phyloP scores from a whole-genome alignment of 2,113 vertebrate species.

The Poicephalus meyeri region DNA sequence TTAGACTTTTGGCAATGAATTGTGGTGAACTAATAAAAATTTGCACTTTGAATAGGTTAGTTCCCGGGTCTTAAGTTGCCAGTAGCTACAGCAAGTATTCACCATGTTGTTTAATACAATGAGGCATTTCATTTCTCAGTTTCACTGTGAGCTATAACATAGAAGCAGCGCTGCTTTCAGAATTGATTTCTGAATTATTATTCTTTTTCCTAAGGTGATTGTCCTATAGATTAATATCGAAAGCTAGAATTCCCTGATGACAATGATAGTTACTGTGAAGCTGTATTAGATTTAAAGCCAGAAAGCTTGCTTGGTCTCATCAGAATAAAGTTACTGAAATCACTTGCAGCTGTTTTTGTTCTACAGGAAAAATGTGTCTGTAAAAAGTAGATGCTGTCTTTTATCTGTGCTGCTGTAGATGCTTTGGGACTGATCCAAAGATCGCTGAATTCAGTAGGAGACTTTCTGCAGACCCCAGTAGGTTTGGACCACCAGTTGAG shows the following conservation, averaged over 20 bases:
- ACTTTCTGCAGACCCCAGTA: neutral
- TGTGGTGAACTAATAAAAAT: neutral
- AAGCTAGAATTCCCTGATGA: neutral
- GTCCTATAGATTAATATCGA: neutral
- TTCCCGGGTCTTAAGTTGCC: neutral
- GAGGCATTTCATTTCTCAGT: neutral
- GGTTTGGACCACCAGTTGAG: neutral
- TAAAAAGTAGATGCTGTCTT: neutral
- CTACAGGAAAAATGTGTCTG: neutral
- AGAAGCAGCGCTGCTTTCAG: neutral
- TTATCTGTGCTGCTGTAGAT: neutral
- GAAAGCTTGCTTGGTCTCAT: neutral
- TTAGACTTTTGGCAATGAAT: neutral
- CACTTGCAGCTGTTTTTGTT: neutral
- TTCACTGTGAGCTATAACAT: neutral
- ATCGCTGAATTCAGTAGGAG: neutral
- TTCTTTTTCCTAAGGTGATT: neutral
- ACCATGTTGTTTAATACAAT: neutral
- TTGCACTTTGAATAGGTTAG: neutral
- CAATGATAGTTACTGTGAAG: neutral
- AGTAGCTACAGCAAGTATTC: neutral
- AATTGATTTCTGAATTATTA: neutral
- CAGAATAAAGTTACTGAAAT: slow-evolving; percentile 9
- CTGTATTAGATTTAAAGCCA: neutral
- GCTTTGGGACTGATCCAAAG: neutral